phyloP scores from a whole-genome alignment of 2,888 invertebrate species.

The Pyrochroa serraticornis region DNA sequence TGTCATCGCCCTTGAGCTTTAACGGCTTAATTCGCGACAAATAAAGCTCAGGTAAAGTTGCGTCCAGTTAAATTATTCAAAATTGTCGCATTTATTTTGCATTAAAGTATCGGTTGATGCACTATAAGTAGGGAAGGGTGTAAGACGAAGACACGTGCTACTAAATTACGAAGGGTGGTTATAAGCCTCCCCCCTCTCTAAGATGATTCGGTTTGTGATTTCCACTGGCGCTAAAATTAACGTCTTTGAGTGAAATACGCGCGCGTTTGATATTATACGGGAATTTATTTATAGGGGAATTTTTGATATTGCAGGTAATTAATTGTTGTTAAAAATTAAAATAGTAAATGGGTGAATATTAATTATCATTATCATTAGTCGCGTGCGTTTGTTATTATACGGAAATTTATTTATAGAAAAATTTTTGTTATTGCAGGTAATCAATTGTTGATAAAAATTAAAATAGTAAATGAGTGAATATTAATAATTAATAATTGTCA shows the following conservation, averaged over 20 bases:
- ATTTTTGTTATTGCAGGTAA: too few species aligned
- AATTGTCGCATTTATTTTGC: constrained; percentile 29
- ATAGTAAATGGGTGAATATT: constrained; percentile 7
- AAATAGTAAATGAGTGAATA: constrained; percentile 5
- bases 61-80: constrained; percentile 11
- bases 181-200: constrained; percentile 19
- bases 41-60: too few species aligned
- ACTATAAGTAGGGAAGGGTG: constrained; percentile 23
- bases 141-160: constrained; percentile 41
- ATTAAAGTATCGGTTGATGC: constrained; percentile 34
- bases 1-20: too few species aligned
- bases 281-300: too few species aligned
- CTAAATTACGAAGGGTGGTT: constrained; percentile 34
- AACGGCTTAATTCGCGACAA: too few species aligned
- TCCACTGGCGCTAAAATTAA: constrained; percentile 47
- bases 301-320: too few species aligned
- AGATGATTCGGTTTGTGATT: constrained; percentile 46
- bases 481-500: constrained; percentile 29
- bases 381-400: constrained; percentile 10
- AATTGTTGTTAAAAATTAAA: too few species aligned
- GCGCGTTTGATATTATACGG: constrained; percentile 14
- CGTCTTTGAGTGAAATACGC: constrained; percentile 36
- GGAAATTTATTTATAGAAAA: too few species aligned
- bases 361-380: constrained; percentile 29
- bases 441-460: too few species aligned